phyloP scores from a whole-genome alignment of 2,888 invertebrate species.

The Congeria kusceri region DNA sequence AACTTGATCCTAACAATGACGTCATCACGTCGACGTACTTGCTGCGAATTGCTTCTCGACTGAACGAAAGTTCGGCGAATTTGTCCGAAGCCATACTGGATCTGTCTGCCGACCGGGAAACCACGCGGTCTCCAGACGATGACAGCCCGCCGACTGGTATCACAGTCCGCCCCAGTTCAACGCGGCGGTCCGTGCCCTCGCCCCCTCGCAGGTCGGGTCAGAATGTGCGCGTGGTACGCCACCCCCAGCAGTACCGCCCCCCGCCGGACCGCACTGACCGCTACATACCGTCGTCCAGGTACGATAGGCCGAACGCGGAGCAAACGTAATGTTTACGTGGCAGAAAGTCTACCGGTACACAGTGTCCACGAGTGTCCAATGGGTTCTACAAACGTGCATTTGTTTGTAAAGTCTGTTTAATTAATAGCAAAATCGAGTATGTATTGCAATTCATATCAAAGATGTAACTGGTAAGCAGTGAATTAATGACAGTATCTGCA shows the following conservation, averaged over 20 bases:
- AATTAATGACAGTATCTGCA: no score
- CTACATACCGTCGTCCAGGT: conserved; percentile 47
- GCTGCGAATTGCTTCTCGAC: conserved; percentile 66
- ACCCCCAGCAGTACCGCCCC: conserved; percentile 53
- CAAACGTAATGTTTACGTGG: background rate
- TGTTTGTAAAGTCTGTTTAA: no score
- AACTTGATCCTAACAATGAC: conserved; percentile 56
- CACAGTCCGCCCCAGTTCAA: conserved; percentile 24
- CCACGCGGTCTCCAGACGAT: conserved; percentile 27
- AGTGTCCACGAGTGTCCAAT: no score
- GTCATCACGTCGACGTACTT: conserved; percentile 66
- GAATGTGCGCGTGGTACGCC: conserved; percentile 69
- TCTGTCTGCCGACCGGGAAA: conserved; percentile 48
- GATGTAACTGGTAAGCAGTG: no score
- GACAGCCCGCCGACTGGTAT: conserved; percentile 37
- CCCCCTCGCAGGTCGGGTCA: conserved; percentile 61
- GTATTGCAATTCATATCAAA: no score
- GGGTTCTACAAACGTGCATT: no score
- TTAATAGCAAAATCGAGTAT: no score
- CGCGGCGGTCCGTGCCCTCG: conserved; percentile 49
- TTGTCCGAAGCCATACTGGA: conserved; percentile 69
- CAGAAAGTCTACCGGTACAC: no score
- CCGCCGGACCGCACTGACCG: conserved; percentile 49
- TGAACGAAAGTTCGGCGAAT: conserved; percentile 70
- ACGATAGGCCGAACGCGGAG: conserved; percentile 31